These are phyloP conservation scores for Simalia tracyae DNA, from an alignment of 2,797 vertebrate genomes.

Conservation along the genomic window DNA sequence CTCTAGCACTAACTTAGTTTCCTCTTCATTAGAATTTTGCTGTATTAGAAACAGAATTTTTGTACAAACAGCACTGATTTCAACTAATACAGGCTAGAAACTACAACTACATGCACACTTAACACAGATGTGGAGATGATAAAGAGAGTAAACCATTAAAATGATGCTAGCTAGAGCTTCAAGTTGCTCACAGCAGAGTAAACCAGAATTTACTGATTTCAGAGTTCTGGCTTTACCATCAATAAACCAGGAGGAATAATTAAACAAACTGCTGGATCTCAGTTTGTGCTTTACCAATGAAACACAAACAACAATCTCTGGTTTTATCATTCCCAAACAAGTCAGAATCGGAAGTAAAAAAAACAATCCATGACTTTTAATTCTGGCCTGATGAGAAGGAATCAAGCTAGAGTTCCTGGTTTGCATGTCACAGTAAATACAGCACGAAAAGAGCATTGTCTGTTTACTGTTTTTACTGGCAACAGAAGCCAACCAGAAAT, in stretches of 20 bases:
- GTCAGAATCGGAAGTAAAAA: no score
- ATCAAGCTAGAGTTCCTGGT: neutral
- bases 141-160: conserved; percentile 2
- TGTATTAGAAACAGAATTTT: neutral
- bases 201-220: neutral
- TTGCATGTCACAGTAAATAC: neutral
- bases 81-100: neutral
- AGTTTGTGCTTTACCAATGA: neutral
- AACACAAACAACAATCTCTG: neutral
- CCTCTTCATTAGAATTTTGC: neutral
- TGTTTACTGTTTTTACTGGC: neutral
- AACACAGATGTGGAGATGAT: neutral
- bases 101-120: neutral
- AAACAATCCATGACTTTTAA: no score
- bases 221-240: neutral
- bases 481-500: neutral
- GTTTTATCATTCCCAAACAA: neutral
- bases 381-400: no score
- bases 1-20: neutral
- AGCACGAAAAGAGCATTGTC: neutral
- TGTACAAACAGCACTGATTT: neutral
- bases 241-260: neutral
- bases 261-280: neutral
- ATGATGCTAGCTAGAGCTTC: neutral
- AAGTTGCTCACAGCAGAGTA: neutral